Conservation (phyloP, 2,113 vertebrate species). For the Protobothrops mucrosquamatus region DNA sequence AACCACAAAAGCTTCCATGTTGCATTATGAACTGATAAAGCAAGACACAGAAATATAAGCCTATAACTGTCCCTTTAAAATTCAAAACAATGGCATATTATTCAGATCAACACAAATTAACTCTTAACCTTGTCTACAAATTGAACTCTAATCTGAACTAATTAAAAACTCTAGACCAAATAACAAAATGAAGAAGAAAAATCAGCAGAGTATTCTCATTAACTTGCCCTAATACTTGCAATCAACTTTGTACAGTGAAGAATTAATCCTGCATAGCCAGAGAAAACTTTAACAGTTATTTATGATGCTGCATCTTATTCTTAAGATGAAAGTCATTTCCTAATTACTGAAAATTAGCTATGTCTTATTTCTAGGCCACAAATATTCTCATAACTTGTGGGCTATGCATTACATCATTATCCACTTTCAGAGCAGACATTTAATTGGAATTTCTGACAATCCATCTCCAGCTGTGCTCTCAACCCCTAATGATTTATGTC, state of each 20-base stretch:
- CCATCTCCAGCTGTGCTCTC: conserved; percentile 11
- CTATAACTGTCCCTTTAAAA: conserved; percentile 27
- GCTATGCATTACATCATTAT: conserved; percentile 14
- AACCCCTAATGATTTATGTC: neutral
- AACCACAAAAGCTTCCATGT: neutral
- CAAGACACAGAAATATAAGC: conserved; percentile 30
- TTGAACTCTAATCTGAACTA: conserved; percentile 66
- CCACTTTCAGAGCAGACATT: conserved; percentile 4
- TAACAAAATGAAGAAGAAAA: conserved; percentile 53
- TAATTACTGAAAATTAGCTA: conserved; percentile 49
- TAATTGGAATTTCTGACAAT: neutral
- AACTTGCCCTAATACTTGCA: conserved; percentile 54
- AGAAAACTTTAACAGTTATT: conserved; percentile 11
- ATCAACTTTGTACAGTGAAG: conserved; percentile 32
- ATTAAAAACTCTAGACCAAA: conserved; percentile 66
- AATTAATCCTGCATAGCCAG: conserved; percentile 29
- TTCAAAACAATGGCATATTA: conserved; percentile 40
- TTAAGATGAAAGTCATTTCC: conserved; percentile 26
- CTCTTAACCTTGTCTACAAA: conserved; percentile 39
- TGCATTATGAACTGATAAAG: neutral
- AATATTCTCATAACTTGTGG: conserved; percentile 34
- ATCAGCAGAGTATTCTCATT: conserved; percentile 54
- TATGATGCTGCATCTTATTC: neutral
- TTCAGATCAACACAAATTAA: conserved; percentile 53
- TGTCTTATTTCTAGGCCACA: conserved; percentile 42